Evolutionary conservation across 1,140 invertebrate genomes (phyloP), one percentile per base, ranked within the genome.

Genomic region (Sycobia sp.): DNA sequence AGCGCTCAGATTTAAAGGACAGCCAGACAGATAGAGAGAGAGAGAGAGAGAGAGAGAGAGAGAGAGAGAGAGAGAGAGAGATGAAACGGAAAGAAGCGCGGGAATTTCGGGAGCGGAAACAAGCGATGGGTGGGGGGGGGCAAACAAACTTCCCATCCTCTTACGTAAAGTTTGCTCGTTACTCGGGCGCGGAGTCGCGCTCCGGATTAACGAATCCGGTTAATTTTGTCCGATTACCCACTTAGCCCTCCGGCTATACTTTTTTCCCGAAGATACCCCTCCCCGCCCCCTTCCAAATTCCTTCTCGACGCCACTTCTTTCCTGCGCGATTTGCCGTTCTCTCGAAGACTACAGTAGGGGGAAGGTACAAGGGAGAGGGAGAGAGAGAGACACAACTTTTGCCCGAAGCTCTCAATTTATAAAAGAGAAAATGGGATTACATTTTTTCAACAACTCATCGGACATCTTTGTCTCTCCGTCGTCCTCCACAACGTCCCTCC

Each of bases 381-480:
- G n/a, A n/a, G n/a, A n/a, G n/a, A n/a, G n/a, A n/a, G 10, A 29
- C 20, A 41, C 29, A 58, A 44, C 56, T 58, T 61, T 46, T 25
- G 53, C 25, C n/a, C 60, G 43, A 13, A 49, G 22, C 50, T 55
- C 36, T 56, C 36, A 56, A 56, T 63, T 56, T 63, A 49, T n/a
- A 34, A 50, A 63, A 50, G 27, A 44, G 44, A 62, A 62, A 62
- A n/a, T 56, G 57, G 47, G 47, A 64, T 63, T 43, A 36, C 27
- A 18, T 46, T 51, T 57, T 64, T 64, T 50, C 46, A 57, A 50
- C 55, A 44, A 64, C 54, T 64, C 22, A 58, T 63, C 49, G 29
- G 34, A 23, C 34, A 44, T 56, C 51, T 25, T 18, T 25, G n/a
- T n/a, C n/a, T 36, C n/a, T n/a, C n/a, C n/a, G n/a, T n/a, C n/a